Evolutionary conservation across 2,797 vertebrate species (phyloP).

Genomic region (Triplophysa yarkandensis): DNA sequence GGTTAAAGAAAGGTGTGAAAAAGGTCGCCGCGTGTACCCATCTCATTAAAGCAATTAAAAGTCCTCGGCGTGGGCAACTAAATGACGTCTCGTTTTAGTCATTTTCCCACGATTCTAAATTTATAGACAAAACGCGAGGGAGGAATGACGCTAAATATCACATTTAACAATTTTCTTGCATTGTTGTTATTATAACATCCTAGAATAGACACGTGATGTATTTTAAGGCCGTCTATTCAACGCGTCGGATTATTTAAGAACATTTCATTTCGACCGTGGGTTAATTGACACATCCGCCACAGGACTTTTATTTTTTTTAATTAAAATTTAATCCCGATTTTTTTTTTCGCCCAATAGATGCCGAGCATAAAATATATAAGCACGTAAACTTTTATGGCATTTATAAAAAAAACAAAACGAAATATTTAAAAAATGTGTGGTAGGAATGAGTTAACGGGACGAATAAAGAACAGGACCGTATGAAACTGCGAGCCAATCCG

Average conservation of each 20-base stretch:
- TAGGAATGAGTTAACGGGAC: conserved; percentile 78
- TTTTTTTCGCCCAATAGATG: conserved; percentile 41
- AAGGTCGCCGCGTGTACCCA: not conserved
- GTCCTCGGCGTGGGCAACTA: conserved; percentile 5
- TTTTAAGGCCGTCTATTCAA: conserved; percentile 45
- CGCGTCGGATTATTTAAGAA: conserved; percentile 43
- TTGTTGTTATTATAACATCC: conserved; percentile 43
- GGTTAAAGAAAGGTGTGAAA: conserved; percentile 32
- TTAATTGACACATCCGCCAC: conserved; percentile 36
- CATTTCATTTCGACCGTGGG: conserved; percentile 40
- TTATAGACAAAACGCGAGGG: conserved; percentile 39
- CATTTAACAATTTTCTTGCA: conserved; percentile 29
- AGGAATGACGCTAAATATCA: conserved; percentile 23
- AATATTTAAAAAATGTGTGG: conserved; percentile 55
- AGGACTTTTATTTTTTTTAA: conserved; percentile 8
- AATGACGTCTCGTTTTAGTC: conserved; percentile 20
- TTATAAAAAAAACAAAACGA: conserved; percentile 57
- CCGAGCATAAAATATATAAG: conserved; percentile 41
- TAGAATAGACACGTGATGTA: conserved; percentile 28
- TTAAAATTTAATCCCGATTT: conserved; percentile 26
- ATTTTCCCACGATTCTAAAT: conserved; percentile 42
- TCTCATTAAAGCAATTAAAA: conserved; percentile 41
- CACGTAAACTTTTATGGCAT: conserved; percentile 41
- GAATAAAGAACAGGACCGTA: conserved; percentile 73
- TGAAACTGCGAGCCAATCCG: conserved; percentile 73